phyloP scores from a whole-genome alignment of 2,113 vertebrate species.

The Hypomesus transpacificus region DNA sequence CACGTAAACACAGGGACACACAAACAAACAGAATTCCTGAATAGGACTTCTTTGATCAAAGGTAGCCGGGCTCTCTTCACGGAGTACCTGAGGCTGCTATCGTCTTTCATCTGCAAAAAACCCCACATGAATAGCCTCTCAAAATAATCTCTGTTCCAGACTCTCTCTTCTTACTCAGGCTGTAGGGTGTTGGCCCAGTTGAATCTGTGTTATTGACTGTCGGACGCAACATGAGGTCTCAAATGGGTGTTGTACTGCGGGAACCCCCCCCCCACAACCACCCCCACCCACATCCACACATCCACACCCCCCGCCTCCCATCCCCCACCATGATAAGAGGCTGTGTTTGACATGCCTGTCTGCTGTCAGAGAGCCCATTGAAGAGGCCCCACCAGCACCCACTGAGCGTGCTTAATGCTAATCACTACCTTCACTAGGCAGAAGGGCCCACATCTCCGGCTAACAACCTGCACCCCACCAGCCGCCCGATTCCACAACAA shows the following conservation, averaged over 20 bases:
- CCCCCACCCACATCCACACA: not conserved
- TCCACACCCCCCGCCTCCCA: not conserved
- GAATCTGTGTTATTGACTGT: constrained; percentile 28
- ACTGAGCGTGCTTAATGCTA: constrained; percentile 33
- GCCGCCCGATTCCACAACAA: too few species aligned
- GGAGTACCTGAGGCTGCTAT: not conserved
- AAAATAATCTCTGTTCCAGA: constrained; percentile 2
- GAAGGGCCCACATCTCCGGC: too few species aligned
- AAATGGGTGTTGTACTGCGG: constrained; percentile 37
- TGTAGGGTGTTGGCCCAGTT: constrained; percentile 27
- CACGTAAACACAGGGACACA: not conserved
- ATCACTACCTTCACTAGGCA: too few species aligned
- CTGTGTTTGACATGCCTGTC: constrained; percentile 31
- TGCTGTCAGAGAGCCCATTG: constrained; percentile 1
- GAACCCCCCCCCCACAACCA: not conserved
- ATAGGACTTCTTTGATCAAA: constrained; percentile 35
- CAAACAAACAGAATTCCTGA: constrained; percentile 5
- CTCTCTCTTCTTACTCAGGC: too few species aligned
- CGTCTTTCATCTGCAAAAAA: not conserved
- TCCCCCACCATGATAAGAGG: constrained; percentile 1
- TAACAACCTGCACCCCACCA: too few species aligned
- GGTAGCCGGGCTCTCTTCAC: not conserved
- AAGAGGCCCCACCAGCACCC: constrained; percentile 46
- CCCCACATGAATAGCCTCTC: constrained; percentile 19
- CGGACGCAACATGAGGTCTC: constrained; percentile 37